phyloP scores from a whole-genome alignment of 2,888 invertebrate genomes.

The Pterostichus niger region DNA sequence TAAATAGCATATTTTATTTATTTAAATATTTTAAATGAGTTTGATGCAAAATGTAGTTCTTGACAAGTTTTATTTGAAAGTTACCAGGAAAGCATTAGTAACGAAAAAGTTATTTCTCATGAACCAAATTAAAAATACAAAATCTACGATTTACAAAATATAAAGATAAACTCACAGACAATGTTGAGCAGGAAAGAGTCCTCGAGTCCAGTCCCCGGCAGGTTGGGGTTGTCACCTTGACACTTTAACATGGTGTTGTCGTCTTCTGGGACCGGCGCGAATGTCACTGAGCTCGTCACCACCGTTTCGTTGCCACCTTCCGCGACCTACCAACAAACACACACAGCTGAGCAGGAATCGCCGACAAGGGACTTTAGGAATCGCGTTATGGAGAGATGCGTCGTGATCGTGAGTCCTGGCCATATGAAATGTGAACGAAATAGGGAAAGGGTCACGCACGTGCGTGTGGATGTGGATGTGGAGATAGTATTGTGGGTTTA shows the following conservation, averaged over 20 bases:
- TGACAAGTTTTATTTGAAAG: no score
- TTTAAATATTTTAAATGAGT: no score
- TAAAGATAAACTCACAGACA: constrained; percentile 87
- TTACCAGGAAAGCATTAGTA: no score
- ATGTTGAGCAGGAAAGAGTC: constrained; percentile 91
- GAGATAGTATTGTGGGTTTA: not conserved
- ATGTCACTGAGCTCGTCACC: constrained; percentile 88
- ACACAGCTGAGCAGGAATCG: not conserved
- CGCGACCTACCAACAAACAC: constrained; percentile 77
- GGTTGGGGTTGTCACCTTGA: constrained; percentile 90
- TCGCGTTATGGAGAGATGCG: not conserved
- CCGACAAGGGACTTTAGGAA: not conserved
- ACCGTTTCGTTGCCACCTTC: constrained; percentile 85
- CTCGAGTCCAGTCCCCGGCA: constrained; percentile 87
- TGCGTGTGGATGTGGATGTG: not conserved
- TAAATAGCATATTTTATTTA: no score
- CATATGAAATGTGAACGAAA: no score
- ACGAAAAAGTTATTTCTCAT: no score
- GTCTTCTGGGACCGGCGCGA: constrained; percentile 91
- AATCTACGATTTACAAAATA: not conserved
- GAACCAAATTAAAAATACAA: constrained; percentile 13
- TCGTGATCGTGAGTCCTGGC: no score
- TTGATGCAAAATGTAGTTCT: no score
- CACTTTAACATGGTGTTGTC: constrained; percentile 91
- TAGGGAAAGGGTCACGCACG: constrained; percentile 16